Percentiles rank a stretch among this genome's conserved stretches.
Conservation (phyloP, 1,140 invertebrate species). For the Propsilocerus akamusi region DNA sequence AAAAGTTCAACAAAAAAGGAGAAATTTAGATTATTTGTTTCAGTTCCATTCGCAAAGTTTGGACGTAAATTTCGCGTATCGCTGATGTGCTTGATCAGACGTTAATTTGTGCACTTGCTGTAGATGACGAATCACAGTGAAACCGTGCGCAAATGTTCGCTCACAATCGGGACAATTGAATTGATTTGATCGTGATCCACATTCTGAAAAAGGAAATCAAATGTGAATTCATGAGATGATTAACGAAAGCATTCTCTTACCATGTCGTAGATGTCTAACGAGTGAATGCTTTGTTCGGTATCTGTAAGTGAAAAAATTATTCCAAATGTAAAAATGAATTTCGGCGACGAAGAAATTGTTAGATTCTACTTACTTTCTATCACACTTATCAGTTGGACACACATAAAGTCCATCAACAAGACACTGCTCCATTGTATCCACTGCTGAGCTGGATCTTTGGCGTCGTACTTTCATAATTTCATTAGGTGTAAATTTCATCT, state of each 20-base stretch:
- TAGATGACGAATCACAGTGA: neutral
- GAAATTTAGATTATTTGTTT: too few species aligned
- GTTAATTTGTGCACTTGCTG: neutral
- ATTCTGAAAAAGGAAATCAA: too few species aligned
- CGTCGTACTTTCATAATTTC: too few species aligned
- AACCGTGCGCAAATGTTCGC: neutral
- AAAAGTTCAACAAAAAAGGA: too few species aligned
- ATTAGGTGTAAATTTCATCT: too few species aligned
- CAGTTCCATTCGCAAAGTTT: too few species aligned
- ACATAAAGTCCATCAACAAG: neutral
- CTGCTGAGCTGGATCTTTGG: too few species aligned
- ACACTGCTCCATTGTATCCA: too few species aligned
- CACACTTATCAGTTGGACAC: neutral
- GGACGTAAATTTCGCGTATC: neutral
- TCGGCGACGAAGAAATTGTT: too few species aligned
- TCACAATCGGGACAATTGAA: neutral
- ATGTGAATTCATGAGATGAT: too few species aligned
- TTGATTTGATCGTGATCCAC: neutral
- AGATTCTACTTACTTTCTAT: neutral
- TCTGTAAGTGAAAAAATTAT: neutral
- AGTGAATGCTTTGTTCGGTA: neutral
- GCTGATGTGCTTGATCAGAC: neutral
- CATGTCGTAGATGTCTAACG: neutral
- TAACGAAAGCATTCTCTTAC: too few species aligned
- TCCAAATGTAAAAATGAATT: too few species aligned